These are phyloP conservation scores for Zaprionus gabonicus DNA, from an alignment of 1,140 invertebrate species.

Conservation along the genomic window DNA sequence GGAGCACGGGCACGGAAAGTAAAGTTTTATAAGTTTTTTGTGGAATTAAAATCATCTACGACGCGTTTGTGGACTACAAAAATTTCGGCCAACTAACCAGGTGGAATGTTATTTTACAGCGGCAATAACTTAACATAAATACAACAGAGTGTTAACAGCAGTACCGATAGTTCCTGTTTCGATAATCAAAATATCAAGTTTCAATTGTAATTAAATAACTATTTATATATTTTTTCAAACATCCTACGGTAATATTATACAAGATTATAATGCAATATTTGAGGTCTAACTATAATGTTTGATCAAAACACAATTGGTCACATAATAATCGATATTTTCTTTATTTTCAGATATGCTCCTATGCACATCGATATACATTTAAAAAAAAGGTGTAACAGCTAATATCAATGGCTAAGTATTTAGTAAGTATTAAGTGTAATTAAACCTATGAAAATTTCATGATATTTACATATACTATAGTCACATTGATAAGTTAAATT, in stretches of 20 bases:
- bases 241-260: too few species aligned
- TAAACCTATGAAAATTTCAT: background rate
- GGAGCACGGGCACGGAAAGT: slow-evolving; percentile 27
- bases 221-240: too few species aligned
- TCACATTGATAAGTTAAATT: too few species aligned
- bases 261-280: too few species aligned
- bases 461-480: background rate
- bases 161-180: background rate
- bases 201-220: background rate
- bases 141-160: slow-evolving; percentile 12
- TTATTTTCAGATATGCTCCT: background rate
- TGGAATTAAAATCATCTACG: slow-evolving; percentile 35
- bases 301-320: background rate
- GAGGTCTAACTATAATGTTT: too few species aligned
- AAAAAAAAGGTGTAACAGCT: slow-evolving; percentile 1
- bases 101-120: slow-evolving; percentile 46
- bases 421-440: background rate
- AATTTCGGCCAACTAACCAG: slow-evolving; percentile 47
- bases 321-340: slow-evolving; percentile 3
- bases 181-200: background rate
- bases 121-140: slow-evolving; percentile 1
- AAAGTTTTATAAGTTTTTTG: slow-evolving; percentile 36
- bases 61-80: slow-evolving; percentile 45
- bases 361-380: background rate
- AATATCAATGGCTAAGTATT: background rate